A percentile compares a stretch with the other conserved stretches of the same genome.
phyloP scores from a whole-genome alignment of 2,113 vertebrate genomes.

The Lynx canadensis region DNA sequence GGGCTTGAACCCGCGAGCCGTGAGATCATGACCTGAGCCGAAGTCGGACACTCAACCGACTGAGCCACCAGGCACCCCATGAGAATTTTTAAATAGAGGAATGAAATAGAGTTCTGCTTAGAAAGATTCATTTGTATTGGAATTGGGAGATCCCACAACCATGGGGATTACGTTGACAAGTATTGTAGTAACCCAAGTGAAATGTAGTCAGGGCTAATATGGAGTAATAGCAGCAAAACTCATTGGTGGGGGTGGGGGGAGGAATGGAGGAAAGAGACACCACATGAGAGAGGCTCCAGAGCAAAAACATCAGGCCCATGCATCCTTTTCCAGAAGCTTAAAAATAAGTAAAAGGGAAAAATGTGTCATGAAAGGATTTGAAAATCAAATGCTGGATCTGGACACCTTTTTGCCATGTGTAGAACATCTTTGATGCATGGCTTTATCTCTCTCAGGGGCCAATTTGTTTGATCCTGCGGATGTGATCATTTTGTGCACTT shows the following conservation, averaged over 20 bases:
- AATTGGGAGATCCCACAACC: neutral
- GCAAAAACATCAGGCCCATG: neutral
- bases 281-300: neutral
- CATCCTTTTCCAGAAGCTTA: constrained; percentile 12
- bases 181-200: neutral
- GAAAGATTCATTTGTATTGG: constrained; percentile 23
- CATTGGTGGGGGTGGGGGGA: neutral
- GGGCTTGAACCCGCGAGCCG: too few species aligned
- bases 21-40: too few species aligned
- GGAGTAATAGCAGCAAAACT: neutral
- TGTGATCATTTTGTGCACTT: neutral
- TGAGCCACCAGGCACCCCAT: neutral
- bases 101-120: constrained; percentile 26
- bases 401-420: neutral
- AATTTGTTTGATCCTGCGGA: neutral
- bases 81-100: constrained; percentile 27
- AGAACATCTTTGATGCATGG: neutral
- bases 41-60: too few species aligned
- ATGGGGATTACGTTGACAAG: neutral
- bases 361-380: neutral
- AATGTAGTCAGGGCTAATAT: neutral
- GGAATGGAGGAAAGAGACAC: neutral
- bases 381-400: neutral
- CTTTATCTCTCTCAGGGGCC: constrained; percentile 13
- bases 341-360: constrained; percentile 36